A percentile compares a stretch with the other conserved stretches of the same genome.
These are phyloP conservation scores for Torymus auratus DNA, from an alignment of 2,888 invertebrate species.

Conservation along the genomic window DNA sequence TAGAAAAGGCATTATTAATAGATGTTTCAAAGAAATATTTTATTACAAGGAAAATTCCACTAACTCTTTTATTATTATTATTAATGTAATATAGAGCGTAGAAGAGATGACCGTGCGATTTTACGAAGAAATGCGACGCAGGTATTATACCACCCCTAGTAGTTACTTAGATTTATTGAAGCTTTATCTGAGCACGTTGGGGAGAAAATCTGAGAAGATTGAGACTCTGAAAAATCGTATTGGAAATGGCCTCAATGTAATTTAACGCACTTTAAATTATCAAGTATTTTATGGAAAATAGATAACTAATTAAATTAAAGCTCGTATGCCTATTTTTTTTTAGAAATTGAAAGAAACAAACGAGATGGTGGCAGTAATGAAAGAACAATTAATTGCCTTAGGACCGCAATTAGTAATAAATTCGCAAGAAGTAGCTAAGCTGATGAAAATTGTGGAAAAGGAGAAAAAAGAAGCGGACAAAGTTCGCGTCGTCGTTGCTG, in stretches of 20 bases:
- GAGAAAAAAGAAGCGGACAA: constrained; percentile 90
- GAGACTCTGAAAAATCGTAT: constrained; percentile 83
- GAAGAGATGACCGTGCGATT: constrained; percentile 86
- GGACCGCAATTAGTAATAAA: constrained; percentile 89
- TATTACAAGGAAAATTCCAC: not conserved
- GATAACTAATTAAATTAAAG: no score
- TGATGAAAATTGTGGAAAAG: constrained; percentile 86
- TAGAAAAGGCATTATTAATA: no score
- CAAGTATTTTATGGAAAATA: no score
- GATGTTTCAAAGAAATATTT: no score
- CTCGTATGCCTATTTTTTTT: constrained; percentile 45
- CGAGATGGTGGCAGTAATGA: constrained; percentile 89
- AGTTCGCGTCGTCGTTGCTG: constrained; percentile 87
- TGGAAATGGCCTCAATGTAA: constrained; percentile 83
- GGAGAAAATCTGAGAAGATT: constrained; percentile 84
- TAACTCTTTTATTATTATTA: not conserved
- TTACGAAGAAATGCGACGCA: constrained; percentile 88
- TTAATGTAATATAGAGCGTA: constrained; percentile 81
- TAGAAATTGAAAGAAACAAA: constrained; percentile 90
- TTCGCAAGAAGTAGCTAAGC: constrained; percentile 84
- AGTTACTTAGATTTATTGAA: constrained; percentile 92
- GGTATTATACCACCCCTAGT: constrained; percentile 94
- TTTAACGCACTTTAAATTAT: not conserved
- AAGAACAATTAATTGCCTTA: constrained; percentile 87
- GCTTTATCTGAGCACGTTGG: constrained; percentile 84